Evolutionary conservation across 2,797 vertebrate genomes (phyloP).

Genomic region (Brotula barbata): DNA sequence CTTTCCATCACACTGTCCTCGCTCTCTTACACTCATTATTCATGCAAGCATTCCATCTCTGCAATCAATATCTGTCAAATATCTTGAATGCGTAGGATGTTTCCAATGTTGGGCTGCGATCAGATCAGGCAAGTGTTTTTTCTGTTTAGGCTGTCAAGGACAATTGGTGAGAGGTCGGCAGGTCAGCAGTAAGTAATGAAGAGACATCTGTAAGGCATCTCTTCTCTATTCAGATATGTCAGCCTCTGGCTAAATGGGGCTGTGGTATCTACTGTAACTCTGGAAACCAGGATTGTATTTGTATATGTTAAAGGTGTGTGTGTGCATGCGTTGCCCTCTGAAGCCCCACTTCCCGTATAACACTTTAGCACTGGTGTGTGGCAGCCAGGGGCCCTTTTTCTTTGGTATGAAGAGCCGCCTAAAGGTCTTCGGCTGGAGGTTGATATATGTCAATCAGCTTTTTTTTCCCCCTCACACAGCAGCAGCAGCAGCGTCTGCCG

Average conservation of each 20-base stretch:
- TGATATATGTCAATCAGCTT: conserved; percentile 79
- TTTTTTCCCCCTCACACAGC: conserved; percentile 19
- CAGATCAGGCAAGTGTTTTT: conserved; percentile 53
- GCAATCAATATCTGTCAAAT: conserved; percentile 40
- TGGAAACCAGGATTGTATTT: conserved; percentile 6
- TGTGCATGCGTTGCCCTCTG: conserved; percentile 31
- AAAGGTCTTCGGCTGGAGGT: conserved; percentile 82
- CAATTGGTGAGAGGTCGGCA: conserved; percentile 52
- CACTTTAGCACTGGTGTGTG: conserved; percentile 45
- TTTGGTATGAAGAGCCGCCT: conserved; percentile 77
- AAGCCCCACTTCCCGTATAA: conserved; percentile 38
- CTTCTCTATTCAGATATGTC: conserved; percentile 44
- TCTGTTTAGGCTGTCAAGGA: conserved; percentile 63
- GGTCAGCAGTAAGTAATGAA: conserved; percentile 54
- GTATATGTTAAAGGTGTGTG: conserved; percentile 3
- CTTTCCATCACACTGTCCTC: not conserved
- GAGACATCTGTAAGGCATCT: conserved; percentile 51
- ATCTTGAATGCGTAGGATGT: conserved; percentile 11
- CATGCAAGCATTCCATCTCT: conserved; percentile 11
- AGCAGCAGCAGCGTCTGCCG: conserved; percentile 33
- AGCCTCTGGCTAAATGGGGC: conserved; percentile 44
- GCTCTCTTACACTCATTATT: conserved; percentile 10
- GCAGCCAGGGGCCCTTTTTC: conserved; percentile 58
- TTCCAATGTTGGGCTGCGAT: conserved; percentile 29
- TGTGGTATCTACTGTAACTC: conserved; percentile 2